phyloP scores from a whole-genome alignment of 2,797 vertebrate species.

The Acrossocheilus wenchowensis region DNA sequence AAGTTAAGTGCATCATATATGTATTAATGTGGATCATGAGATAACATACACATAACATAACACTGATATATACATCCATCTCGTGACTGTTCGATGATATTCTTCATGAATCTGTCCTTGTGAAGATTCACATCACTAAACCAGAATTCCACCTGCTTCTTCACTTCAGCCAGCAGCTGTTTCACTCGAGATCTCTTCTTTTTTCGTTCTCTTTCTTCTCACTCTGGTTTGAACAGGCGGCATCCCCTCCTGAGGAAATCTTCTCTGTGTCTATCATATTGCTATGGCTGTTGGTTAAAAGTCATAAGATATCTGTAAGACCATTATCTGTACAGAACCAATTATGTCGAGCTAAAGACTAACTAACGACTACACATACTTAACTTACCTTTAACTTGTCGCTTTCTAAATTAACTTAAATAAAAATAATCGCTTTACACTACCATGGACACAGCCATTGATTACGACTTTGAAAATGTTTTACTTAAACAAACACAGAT shows the following conservation, averaged over 20 bases:
- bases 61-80: conserved; percentile 87
- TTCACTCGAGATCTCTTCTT: conserved; percentile 94
- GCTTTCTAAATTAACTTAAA: not conserved
- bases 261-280: conserved; percentile 81
- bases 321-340: not conserved
- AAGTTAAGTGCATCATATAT: not conserved
- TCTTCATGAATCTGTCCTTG: conserved; percentile 92
- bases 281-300: not conserved
- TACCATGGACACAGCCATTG: not conserved
- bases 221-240: conserved; percentile 62
- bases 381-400: not conserved
- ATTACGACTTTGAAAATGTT: not conserved
- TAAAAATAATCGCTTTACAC: not conserved
- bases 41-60: not conserved
- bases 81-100: conserved; percentile 89
- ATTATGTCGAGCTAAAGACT: not conserved
- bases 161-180: conserved; percentile 91
- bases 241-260: conserved; percentile 68
- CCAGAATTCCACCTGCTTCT: conserved; percentile 98
- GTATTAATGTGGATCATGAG: not conserved
- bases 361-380: not conserved
- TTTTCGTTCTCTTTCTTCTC: conserved; percentile 88
- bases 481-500: not conserved
- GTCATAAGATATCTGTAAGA: not conserved
- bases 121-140: conserved; percentile 96